phyloP scores from a whole-genome alignment of 2,888 invertebrate species.

The Platycnemis pennipes region DNA sequence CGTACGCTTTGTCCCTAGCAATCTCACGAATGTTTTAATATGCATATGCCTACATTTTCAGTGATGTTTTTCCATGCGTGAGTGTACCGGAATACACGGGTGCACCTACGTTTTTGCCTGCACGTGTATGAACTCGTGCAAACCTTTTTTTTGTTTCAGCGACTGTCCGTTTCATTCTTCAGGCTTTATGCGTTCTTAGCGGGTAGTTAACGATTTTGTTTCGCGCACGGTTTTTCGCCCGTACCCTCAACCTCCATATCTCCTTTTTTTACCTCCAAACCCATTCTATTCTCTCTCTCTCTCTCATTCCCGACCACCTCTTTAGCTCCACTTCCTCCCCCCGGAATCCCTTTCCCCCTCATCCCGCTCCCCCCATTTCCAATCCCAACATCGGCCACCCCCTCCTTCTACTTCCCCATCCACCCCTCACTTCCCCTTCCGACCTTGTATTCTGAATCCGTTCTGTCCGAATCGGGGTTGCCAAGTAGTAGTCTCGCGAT shows the following conservation, averaged over 20 bases:
- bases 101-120: too few relatives aligned
- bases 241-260: background rate
- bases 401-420: background rate
- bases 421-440: too few relatives aligned
- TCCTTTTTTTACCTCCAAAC: background rate
- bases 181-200: background rate
- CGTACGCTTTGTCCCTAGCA: too few relatives aligned
- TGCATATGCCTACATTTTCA: too few relatives aligned
- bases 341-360: too few relatives aligned
- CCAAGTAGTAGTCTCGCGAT: background rate
- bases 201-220: constrained; percentile 23
- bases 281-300: background rate
- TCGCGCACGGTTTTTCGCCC: background rate
- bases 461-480: constrained; percentile 11
- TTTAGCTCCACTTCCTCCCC: too few relatives aligned
- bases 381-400: background rate
- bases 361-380: too few relatives aligned
- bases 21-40: too few relatives aligned
- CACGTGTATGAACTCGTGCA: too few relatives aligned
- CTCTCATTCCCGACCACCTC: too few relatives aligned
- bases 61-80: too few relatives aligned
- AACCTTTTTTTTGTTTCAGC: background rate
- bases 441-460: background rate
- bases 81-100: too few relatives aligned
- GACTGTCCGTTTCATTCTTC: background rate